A percentile compares a stretch with the other conserved stretches of the same genome.
These are phyloP conservation scores for Neotoxoptera formosana DNA, from an alignment of 1,140 invertebrate species.

Conservation along the genomic window DNA sequence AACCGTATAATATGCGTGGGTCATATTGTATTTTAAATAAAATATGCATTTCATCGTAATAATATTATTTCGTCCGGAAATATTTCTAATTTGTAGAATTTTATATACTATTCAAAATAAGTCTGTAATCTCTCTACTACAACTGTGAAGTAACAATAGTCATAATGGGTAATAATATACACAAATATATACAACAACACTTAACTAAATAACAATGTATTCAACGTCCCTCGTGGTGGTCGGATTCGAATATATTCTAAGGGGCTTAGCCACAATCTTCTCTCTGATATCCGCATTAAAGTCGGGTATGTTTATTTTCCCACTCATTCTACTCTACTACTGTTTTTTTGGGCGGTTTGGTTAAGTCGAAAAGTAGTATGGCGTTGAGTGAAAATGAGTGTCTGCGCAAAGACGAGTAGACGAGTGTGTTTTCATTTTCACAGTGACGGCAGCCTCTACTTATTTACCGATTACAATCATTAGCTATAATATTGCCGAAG, in stretches of 20 bases:
- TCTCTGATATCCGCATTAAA: neutral
- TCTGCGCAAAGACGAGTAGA: neutral
- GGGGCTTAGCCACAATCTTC: neutral
- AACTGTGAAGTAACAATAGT: rapidly evolving
- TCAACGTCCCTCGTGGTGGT: neutral
- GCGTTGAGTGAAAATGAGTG: neutral
- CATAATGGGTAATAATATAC: neutral
- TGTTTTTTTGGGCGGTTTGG: neutral
- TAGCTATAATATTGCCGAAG: neutral
- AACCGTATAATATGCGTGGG: too few relatives aligned
- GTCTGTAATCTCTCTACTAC: neutral
- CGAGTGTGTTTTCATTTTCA: neutral
- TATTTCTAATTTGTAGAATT: neutral
- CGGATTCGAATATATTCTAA: neutral
- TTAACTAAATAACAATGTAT: neutral
- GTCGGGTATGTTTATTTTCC: neutral
- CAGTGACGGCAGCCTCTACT: neutral
- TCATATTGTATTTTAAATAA: too few relatives aligned
- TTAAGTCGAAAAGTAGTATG: neutral
- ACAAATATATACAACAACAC: neutral
- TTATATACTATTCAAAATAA: neutral
- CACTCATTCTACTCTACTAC: neutral
- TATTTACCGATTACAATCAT: neutral
- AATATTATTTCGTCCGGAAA: neutral
- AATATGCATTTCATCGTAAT: neutral